A percentile compares a stretch with the other conserved stretches of the same genome.
phyloP scores from a whole-genome alignment of 2,888 invertebrate species.

The Timema cristinae region DNA sequence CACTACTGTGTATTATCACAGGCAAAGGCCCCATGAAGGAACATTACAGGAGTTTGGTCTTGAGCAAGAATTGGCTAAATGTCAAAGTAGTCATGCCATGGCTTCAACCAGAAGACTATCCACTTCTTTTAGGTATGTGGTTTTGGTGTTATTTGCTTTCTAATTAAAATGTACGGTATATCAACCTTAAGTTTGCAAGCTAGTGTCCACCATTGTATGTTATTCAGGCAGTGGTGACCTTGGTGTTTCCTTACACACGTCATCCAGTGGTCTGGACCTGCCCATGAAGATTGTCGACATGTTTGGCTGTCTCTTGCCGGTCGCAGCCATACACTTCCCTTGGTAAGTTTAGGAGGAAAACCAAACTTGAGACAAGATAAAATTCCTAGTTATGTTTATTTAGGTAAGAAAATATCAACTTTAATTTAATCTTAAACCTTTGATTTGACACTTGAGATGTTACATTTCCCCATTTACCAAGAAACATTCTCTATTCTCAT shows the following conservation, averaged over 20 bases:
- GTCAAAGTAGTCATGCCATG: constrained; percentile 84
- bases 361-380: too few species aligned
- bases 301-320: constrained; percentile 95
- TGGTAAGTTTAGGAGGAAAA: constrained; percentile 65
- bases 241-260: constrained; percentile 94
- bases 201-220: background rate
- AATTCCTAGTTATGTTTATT: too few species aligned
- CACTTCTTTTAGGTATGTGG: constrained; percentile 63
- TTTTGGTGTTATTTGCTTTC: too few species aligned
- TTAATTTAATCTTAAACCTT: too few species aligned
- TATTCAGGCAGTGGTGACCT: constrained; percentile 79
- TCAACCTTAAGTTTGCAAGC: too few species aligned
- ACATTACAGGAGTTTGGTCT: constrained; percentile 67
- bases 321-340: constrained; percentile 79
- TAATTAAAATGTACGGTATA: too few species aligned
- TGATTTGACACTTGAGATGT: too few species aligned
- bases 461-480: too few species aligned
- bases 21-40: constrained; percentile 92
- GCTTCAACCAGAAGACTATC: constrained; percentile 89
- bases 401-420: too few species aligned
- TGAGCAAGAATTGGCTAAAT: constrained; percentile 63
- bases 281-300: constrained; percentile 99
- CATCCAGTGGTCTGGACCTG: constrained; percentile 93
- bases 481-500: too few species aligned
- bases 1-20: constrained; percentile 89